Evolutionary conservation across 2,113 vertebrate genomes (phyloP), one percentile per base, ranked within the genome.

Genomic region (Cygnus atratus): DNA sequence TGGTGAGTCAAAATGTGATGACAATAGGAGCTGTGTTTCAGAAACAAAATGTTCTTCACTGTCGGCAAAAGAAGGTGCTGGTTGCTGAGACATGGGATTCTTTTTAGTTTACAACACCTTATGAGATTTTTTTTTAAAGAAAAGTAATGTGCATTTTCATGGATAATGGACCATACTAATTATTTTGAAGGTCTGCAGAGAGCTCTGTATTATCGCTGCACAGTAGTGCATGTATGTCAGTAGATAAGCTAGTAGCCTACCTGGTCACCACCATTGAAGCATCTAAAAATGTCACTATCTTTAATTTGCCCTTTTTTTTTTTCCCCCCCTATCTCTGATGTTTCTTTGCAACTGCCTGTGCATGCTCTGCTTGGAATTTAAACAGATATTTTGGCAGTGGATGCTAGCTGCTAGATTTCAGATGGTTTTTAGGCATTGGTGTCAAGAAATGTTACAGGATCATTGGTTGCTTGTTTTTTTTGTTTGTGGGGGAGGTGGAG

Each of bases 1-100:
- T 74, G 78, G 50, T 88, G 82, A 94, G 55, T 92, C 94, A 94
- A 96, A 71, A 74, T 84, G 72, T 79, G 92, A 48, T 92, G 94
- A 93, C 89, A 95, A 88, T 61, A 73, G 91, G 57, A 92, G 29
- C 87, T 2, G 7, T 68, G 84, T 57, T 84, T 84, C 77, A 41
- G 84, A 71, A 87, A 68, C 39, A 68, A 88, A 75, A 57, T 48
- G 6, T 92, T 82, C 87, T 70, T 43, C 26, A 48, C 48, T 61
- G 26, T 92, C 82, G 62, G 75, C 90, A 86, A 46, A 91, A 72
- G 70, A 90, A 62, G 7, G 29, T 90, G 92, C 58, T 75, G 57
- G 33, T n/a, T 77, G n/a, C 67, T 73, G 71, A 88, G 81, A 68
- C 76, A 62, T 62, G 21, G 3, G 26, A 58, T 73, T 22, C 48